Evolutionary conservation across 2,797 vertebrate species (phyloP), one percentile per base, ranked within the genome.

Genomic region (Avahi laniger): DNA sequence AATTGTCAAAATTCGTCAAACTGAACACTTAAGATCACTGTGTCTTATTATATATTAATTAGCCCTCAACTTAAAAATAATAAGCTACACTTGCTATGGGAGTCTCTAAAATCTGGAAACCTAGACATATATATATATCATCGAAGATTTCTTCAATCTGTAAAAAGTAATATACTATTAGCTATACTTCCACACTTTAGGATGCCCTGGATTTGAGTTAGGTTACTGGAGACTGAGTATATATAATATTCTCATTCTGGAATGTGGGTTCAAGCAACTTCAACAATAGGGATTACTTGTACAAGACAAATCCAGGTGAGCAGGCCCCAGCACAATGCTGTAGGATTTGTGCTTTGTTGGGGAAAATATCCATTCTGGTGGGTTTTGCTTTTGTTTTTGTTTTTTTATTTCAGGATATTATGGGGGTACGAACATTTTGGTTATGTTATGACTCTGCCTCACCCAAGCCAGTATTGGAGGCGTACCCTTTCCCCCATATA

Each of bases 1-100:
- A 46, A 59, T 76, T 91, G 61, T 80, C 81, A 96, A 81, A 93
- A 93, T 15, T 61, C 79, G 43, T 91, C 57, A 63, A 28, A 22
- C 43, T 48, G 14, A 96, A 87, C 43, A 84, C 24, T 76, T 52
- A 52, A 84, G 28, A 84, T 65, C 33, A 15, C 11, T 35, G 35
- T 33, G 54, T 93, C 81, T 88, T 81, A 76, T 43, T 88, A 24
- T 33, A 63, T 81, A 30, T 88, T 83, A 93, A 93, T 61, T 59
- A 94, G 7, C 6, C n/a, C 50, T 91, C 43, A 1, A 67, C 73
- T 30, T 89, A 7, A 89, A 90, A 81, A 69, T 30, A 91, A 94
- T 43, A 92, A n/a, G 7, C 18, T 87, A 24, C 52, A 38, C 38
- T 87, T 91, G 33, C 59, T 82, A 17, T 73, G 80, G 2, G 1